Base-by-base conservation (phyloP, 2,888 invertebrate species). In the Cordilura impudica region DNA sequence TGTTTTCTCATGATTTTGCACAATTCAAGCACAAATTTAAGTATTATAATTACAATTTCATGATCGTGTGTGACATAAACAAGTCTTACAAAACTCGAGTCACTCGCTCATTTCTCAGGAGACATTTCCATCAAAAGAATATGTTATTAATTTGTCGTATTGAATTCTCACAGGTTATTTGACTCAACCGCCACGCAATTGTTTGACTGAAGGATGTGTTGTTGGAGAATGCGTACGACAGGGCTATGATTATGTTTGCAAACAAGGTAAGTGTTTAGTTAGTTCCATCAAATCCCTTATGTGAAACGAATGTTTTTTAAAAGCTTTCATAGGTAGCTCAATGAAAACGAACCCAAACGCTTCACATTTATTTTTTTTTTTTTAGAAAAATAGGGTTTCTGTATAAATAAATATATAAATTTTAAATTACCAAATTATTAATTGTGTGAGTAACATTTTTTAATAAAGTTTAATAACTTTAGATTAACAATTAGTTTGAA, bases 141-240 rank as follows among this genome's bases (percentile, higher is more conserved):
- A 18, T n/a, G n/a, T n/a, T n/a, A 26, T 19, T 49, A 61, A 60
- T 49, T 23, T 4, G 21, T 1, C 47, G 16, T 14, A 8, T 19
- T 61, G 8, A 4, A 35, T 16, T 58, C 54, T 23, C n/a, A 10
- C 12, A 88, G 88, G 88, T 81, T 89, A 86, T 75, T 54, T 87
- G 43, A 87, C 85, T 0, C 85, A 87, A 31, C 88, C 92, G 39
- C 92, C 85, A 43, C 83, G 93, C 54, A 96, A 97, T 87, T 97
- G 97, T 89, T 92, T 96, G 84, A 95, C 95, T 1, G 93, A 93
- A 78, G 96, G 96, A 81, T 97, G 97, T 90, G 94, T 95, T 82
- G 92, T 93, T 85, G 95, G 95, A 82, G 94, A 95, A 89, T 97
- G 96, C 90, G 93, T 96, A 82, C 93, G 95, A 83, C 95, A 96